Conservation (phyloP, 2,888 invertebrate genomes). For the Spatulosminthurus flaviceps region DNA sequence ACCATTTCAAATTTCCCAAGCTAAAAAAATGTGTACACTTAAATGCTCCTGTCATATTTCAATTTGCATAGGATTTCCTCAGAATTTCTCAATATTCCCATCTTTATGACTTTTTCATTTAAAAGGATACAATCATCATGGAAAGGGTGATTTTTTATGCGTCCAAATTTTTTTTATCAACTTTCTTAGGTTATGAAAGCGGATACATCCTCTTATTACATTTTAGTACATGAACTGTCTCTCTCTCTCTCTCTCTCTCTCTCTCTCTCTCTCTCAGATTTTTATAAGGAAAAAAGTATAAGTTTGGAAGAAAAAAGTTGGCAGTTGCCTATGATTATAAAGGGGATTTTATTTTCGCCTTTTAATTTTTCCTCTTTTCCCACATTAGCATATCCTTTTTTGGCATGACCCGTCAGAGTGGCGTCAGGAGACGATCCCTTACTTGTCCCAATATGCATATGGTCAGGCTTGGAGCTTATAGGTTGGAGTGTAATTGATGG, state of each 20-base stretch:
- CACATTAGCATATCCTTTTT: conserved; percentile 26
- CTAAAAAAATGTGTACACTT: too few relatives aligned
- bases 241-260: background rate
- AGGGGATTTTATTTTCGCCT: conserved; percentile 20
- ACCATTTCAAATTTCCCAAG: too few relatives aligned
- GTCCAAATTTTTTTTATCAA: too few relatives aligned
- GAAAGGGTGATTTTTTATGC: too few relatives aligned
- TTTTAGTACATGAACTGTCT: too few relatives aligned
- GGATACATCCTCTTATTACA: too few relatives aligned
- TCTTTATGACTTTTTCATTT: background rate
- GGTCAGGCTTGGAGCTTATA: too few relatives aligned
- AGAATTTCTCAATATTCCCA: conserved; percentile 7
- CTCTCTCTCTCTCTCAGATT: conserved; percentile 4
- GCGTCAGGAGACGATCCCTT: conserved; percentile 42
- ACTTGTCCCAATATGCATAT: background rate
- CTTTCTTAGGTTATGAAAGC: too few relatives aligned
- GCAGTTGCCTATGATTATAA: background rate
- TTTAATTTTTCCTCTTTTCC: conserved; percentile 24
- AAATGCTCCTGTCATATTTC: conserved; percentile 37
- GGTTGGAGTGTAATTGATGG: conserved; percentile 24
- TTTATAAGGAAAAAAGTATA: background rate
- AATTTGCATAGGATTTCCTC: conserved; percentile 28
- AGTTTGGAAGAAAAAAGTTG: background rate
- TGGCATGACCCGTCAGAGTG: conserved; percentile 37
- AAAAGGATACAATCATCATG: too few relatives aligned